phyloP scores from a whole-genome alignment of 2,113 vertebrate genomes.

The Paedocypris sp. region DNA sequence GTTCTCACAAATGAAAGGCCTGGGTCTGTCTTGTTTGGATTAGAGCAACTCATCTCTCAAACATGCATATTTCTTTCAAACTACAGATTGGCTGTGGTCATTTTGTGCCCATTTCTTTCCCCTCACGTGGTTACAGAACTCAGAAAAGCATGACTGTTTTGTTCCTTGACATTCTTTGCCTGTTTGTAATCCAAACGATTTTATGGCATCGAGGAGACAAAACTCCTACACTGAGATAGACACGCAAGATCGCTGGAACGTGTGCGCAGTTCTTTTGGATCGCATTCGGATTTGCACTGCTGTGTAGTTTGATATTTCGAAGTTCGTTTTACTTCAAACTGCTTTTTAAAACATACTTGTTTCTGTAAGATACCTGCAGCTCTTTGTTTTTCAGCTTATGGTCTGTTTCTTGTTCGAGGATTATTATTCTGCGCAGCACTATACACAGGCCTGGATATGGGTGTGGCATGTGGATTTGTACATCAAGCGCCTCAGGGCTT shows the following conservation, averaged over 20 bases:
- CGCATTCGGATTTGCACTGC: too few species aligned
- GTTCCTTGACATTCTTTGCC: constrained; percentile 11
- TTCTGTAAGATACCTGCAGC: not conserved
- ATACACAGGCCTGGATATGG: constrained; percentile 26
- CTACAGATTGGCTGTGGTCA: not conserved
- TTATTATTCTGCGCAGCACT: constrained; percentile 35
- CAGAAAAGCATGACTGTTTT: constrained; percentile 13
- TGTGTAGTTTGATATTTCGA: too few species aligned
- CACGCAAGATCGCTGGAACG: not conserved
- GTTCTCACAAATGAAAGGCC: constrained; percentile 6
- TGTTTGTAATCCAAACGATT: constrained; percentile 15
- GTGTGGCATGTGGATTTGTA: constrained; percentile 29
- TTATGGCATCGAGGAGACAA: constrained; percentile 23
- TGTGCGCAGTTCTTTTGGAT: not conserved
- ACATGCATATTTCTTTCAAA: not conserved
- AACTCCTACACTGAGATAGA: constrained; percentile 15
- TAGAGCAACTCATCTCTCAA: not conserved
- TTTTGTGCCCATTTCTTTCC: not conserved
- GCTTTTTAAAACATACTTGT: too few species aligned
- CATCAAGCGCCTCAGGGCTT: constrained; percentile 20
- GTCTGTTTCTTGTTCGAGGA: constrained; percentile 20
- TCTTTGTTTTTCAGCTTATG: not conserved
- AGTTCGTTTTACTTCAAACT: too few species aligned
- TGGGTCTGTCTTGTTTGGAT: not conserved
- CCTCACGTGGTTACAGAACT: not conserved